Evolutionary conservation across 2,113 vertebrate species (phyloP).

Genomic region (Noctilio leporinus): DNA sequence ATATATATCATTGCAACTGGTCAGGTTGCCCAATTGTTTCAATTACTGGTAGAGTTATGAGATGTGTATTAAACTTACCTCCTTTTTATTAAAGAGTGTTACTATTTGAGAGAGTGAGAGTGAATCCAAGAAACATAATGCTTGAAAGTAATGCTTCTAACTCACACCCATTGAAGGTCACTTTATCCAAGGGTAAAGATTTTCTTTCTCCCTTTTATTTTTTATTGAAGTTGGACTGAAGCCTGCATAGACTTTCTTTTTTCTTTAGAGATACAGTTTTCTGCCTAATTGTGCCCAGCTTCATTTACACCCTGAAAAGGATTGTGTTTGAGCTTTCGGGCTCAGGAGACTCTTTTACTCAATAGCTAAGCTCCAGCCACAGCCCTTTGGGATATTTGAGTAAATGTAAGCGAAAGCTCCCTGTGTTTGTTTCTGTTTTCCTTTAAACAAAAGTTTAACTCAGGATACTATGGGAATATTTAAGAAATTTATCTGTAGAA

Average conservation of each 20-base stretch:
- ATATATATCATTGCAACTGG: background rate
- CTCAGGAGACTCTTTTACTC: conserved; percentile 62
- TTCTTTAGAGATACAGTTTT: conserved; percentile 53
- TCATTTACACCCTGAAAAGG: conserved; percentile 64
- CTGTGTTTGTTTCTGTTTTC: conserved; percentile 60
- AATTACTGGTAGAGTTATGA: background rate
- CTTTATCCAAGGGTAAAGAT: conserved; percentile 46
- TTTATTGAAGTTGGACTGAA: conserved; percentile 54
- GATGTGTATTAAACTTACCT: background rate
- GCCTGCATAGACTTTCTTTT: conserved; percentile 58
- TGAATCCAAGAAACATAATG: background rate
- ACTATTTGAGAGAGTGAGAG: conserved; percentile 10
- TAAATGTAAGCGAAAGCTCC: conserved; percentile 60
- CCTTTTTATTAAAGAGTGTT: background rate
- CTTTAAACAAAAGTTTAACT: conserved; percentile 72
- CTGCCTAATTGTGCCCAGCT: conserved; percentile 66
- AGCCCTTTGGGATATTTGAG: conserved; percentile 56
- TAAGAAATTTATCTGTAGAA: conserved; percentile 62
- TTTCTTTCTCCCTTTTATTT: conserved; percentile 51
- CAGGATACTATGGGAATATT: conserved; percentile 58
- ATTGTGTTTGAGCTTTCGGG: conserved; percentile 56
- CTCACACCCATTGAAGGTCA: conserved; percentile 45
- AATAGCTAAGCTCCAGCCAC: conserved; percentile 52
- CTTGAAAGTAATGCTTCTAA: conserved; percentile 15
- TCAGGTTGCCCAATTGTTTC: background rate